These are phyloP conservation scores for Pelobates cultripes DNA, from an alignment of 2,797 vertebrate genomes.

Conservation along the genomic window DNA sequence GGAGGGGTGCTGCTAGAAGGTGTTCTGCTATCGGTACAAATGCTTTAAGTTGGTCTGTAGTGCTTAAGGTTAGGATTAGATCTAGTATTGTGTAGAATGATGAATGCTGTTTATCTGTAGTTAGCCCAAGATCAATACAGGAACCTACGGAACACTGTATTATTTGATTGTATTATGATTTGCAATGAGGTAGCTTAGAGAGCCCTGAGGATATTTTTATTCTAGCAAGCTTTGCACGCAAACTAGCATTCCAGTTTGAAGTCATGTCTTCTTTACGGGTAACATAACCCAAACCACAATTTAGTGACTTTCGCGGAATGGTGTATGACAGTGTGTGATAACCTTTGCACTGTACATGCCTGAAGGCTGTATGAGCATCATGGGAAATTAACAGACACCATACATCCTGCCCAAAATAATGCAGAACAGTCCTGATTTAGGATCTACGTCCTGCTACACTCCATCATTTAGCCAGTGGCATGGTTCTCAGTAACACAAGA, in stretches of 20 bases:
- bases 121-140: slow-evolving; percentile 24
- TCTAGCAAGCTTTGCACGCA: slow-evolving; percentile 60
- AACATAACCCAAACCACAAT: too few relatives aligned
- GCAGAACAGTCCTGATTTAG: too few relatives aligned
- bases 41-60: slow-evolving; percentile 16
- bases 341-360: too few relatives aligned
- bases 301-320: too few relatives aligned
- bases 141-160: background rate
- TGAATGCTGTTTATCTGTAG: slow-evolving; percentile 3
- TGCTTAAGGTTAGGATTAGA: slow-evolving; percentile 35
- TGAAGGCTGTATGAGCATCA: too few relatives aligned
- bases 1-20: slow-evolving; percentile 5
- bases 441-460: too few relatives aligned
- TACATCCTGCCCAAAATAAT: too few relatives aligned
- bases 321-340: too few relatives aligned
- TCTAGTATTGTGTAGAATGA: slow-evolving; percentile 22
- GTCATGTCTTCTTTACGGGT: too few relatives aligned
- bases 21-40: slow-evolving; percentile 15
- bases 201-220: slow-evolving; percentile 45
- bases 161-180: slow-evolving; percentile 19
- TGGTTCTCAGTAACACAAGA: too few relatives aligned
- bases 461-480: too few relatives aligned
- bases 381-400: too few relatives aligned
- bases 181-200: slow-evolving; percentile 28
- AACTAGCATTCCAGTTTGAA: slow-evolving; percentile 54